A percentile compares a stretch with the other conserved stretches of the same genome.
phyloP scores from a whole-genome alignment of 2,888 invertebrate genomes.

The Notodonta ziczac region DNA sequence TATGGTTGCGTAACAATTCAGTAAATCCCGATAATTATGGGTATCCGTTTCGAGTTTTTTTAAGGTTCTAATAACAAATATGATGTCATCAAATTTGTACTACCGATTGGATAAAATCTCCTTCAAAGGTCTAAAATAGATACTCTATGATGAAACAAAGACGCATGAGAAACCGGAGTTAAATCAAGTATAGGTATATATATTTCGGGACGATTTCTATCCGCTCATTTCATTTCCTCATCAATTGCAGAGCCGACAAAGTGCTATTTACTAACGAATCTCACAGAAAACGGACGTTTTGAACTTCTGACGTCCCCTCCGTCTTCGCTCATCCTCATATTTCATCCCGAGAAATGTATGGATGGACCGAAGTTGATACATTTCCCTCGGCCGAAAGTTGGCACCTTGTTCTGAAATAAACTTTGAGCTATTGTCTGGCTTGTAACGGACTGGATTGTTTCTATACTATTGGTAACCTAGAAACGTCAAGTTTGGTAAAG shows the following conservation, averaged over 20 bases:
- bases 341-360: conserved; percentile 31
- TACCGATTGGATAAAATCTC: too few relatives aligned
- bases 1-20: too few relatives aligned
- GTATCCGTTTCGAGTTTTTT: too few relatives aligned
- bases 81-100: too few relatives aligned
- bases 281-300: conserved; percentile 24
- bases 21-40: too few relatives aligned
- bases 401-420: conserved; percentile 33
- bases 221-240: neutral
- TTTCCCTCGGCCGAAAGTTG: conserved; percentile 34
- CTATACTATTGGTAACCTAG: conserved; percentile 1
- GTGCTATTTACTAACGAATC: conserved; percentile 29
- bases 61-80: too few relatives aligned
- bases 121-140: too few relatives aligned
- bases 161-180: too few relatives aligned
- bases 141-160: too few relatives aligned
- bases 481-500: too few relatives aligned
- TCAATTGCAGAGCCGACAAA: conserved; percentile 9
- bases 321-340: conserved; percentile 44
- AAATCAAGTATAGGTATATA: too few relatives aligned
- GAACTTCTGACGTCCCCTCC: conserved; percentile 40
- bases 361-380: conserved; percentile 38
- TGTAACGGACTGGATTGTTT: conserved; percentile 7
- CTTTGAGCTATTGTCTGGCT: conserved; percentile 24
- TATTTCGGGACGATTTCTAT: neutral